A percentile compares a stretch with the other conserved stretches of the same genome.
Conservation (phyloP, 2,113 vertebrate species). For the Thomomys bottae region DNA sequence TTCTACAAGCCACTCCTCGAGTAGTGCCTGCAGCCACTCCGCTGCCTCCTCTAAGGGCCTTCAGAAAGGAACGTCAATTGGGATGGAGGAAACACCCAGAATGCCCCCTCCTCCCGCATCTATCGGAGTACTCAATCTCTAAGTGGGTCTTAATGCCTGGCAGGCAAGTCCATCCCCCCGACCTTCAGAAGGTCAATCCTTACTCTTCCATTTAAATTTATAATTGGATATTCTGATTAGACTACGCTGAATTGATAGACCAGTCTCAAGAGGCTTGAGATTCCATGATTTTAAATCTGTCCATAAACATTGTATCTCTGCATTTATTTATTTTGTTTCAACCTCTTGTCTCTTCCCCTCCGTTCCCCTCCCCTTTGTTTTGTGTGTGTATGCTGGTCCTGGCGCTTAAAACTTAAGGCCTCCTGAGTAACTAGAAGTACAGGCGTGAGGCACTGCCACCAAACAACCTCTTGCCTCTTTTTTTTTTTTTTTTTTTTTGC, state of each 20-base stretch:
- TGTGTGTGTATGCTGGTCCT: no score
- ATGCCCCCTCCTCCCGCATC: background rate
- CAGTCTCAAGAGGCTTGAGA: background rate
- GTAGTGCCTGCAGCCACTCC: background rate
- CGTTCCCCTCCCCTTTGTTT: no score
- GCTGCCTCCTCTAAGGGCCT: background rate
- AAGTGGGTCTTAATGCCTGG: no score
- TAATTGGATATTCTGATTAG: background rate
- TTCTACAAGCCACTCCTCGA: background rate
- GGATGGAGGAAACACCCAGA: background rate
- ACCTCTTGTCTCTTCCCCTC: background rate
- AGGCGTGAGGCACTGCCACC: no score
- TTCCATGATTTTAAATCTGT: background rate
- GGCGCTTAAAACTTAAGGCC: no score
- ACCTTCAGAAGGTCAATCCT: no score
- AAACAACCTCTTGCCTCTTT: background rate
- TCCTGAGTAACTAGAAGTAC: no score
- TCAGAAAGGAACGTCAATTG: background rate
- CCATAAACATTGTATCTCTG: background rate
- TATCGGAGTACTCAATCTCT: background rate
- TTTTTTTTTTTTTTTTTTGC: no score
- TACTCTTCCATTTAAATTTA: slow-evolving; percentile 4
- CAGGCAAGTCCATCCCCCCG: no score
- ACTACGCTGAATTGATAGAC: background rate
- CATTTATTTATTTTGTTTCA: background rate